Evolutionary conservation across 1,140 invertebrate species (phyloP), one percentile per base, ranked within the genome.

Genomic region (Procambarus virginalis): DNA sequence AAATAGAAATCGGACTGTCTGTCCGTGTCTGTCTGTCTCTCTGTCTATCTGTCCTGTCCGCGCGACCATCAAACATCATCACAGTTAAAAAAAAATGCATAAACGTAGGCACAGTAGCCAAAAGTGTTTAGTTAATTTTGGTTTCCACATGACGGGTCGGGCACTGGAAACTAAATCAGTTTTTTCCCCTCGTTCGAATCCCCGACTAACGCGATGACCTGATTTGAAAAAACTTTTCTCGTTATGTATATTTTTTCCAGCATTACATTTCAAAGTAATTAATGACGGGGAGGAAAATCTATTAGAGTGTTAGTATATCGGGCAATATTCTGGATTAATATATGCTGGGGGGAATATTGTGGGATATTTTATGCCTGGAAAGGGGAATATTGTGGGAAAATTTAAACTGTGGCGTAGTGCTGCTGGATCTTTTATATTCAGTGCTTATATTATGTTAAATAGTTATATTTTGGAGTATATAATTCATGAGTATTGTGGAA

Each of bases 151-250:
- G 20, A 20, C 51, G 46, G 78, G 12, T 10, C 49, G 55, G 58
- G 49, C 46, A 58, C 78, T 49, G 48, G 55, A 80, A 48, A 80
- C 22, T 34, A 80, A 80, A 80, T 80, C 78, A 80, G 46, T 80
- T 80, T 80, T 80, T 51, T 55, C 51, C 51, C 51, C 55, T 55
- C 55, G 49, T 80, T 80, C 22, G 22, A 55, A 34, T 34, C 51
- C 58, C 55, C 17, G 58, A 17, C 34, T 60, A 83, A 64, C 55
- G 55, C 45, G 80, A 83, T 64, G 45, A 83, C 80, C 80, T 83
- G 80, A 83, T 83, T 83, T 83, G 60, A 68, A 83, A 83, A 83
- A 68, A 48, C 22, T 83, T 64, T 83, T 10, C 60, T n/a, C 46
- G 22, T 83, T 55, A 5, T 3, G 12, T 55, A 55, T 55, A 55